Conservation (phyloP, 1,140 invertebrate genomes). For the Meloidogyne exigua region DNA sequence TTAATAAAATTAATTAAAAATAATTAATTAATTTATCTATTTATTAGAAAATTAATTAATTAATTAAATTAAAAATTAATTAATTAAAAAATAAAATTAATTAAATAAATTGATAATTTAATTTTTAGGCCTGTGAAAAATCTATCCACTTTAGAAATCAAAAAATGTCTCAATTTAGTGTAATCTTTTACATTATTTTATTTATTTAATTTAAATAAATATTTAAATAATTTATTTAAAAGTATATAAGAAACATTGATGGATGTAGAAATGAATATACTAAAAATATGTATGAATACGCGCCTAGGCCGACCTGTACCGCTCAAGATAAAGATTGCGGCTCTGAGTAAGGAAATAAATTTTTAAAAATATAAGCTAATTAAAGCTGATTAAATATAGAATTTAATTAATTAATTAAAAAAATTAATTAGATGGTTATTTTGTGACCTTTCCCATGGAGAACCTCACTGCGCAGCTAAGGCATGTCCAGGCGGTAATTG, state of each 20-base stretch:
- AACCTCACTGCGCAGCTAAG: conserved; percentile 55
- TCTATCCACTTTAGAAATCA: conserved; percentile 56
- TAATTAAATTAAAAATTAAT: too few relatives aligned
- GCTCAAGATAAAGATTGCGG: conserved; percentile 82
- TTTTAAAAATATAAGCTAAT: neutral
- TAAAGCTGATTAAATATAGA: neutral
- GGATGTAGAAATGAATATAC: conserved; percentile 63
- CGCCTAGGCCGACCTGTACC: conserved; percentile 68
- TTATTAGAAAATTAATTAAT: too few relatives aligned
- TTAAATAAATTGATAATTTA: too few relatives aligned
- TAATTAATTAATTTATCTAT: conserved; percentile 21
- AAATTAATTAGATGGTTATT: conserved; percentile 49
- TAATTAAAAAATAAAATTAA: too few relatives aligned
- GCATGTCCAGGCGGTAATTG: conserved; percentile 47
- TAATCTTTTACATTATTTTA: too few relatives aligned
- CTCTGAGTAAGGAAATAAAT: neutral
- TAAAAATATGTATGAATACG: conserved; percentile 58
- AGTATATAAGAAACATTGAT: conserved; percentile 26
- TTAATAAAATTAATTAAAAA: conserved; percentile 16
- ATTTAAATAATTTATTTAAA: neutral
- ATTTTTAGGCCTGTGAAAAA: conserved; percentile 50
- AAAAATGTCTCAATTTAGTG: conserved; percentile 57
- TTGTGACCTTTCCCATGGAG: conserved; percentile 55
- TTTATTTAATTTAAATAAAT: conserved; percentile 27
- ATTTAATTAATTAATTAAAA: conserved; percentile 1